Base-by-base conservation (phyloP, 2,797 vertebrate species). In the Melanotaenia boesemani region DNA sequence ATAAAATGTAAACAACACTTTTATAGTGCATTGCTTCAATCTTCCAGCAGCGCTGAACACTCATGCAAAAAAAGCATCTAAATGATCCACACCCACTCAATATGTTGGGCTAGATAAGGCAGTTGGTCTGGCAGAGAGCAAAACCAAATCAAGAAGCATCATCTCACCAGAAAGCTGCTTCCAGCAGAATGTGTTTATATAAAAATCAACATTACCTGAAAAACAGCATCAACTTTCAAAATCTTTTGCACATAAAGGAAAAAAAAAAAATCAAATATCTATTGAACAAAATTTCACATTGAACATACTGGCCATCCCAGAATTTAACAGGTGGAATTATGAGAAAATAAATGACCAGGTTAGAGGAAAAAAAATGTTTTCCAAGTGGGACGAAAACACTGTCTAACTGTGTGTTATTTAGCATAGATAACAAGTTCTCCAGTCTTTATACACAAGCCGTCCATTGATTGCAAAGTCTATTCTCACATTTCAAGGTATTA, bases 381-480 rank as follows among this genome's bases (percentile, higher is more conserved):
- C 39, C 39, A 11, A 37, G 36, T 37, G 11, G 36, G 10, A 11
- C 1, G 0, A 11, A 37, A 37, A 37, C 36, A 12, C 36, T 36
- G 9, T 36, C 36, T 36, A 4, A 3, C 12, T 39, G 37, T 15
- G 39, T 44, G 48, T 24, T 5, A 24, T 11, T 52, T 13, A 24
- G 24, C 52, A 12, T 15, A 4, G 22, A 57, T 7, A 36, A 63
- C 12, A 8, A 9, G 3, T 1, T n/a, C 8, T 10, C 0, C 8
- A 59, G 30, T 71, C 26, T 58, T 22, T 74, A 63, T 16, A 50
- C 30, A 36, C 18, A 12, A 41, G 46, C n/a, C 56, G 50, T 72
- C 28, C 66, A 70, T 52, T 58, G 59, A 80, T 76, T 55, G n/a
- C 18, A 0, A 71, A 81, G 54, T 52, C 2, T 15, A 54, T 50